Conservation (phyloP, 2,888 invertebrate species). For the Aleiodes testaceus region DNA sequence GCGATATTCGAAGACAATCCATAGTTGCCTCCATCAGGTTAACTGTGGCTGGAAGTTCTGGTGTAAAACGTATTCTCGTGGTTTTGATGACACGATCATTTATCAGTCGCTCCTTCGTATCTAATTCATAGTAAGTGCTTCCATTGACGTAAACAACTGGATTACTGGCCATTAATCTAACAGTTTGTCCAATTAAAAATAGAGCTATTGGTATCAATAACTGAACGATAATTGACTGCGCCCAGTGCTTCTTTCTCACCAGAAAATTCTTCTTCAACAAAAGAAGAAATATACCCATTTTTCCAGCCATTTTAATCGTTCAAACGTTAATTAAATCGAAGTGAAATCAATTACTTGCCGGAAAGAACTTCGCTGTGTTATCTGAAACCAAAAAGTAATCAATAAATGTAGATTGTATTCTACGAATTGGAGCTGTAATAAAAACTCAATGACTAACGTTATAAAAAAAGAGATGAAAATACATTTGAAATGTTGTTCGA, state of each 20-base stretch:
- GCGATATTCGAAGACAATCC: slow-evolving; percentile 56
- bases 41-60: slow-evolving; percentile 57
- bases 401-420: too few relatives aligned
- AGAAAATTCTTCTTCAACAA: slow-evolving; percentile 66
- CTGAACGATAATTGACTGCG: slow-evolving; percentile 61
- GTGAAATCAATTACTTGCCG: too few relatives aligned
- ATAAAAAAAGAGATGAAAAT: too few relatives aligned
- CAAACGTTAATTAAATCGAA: too few relatives aligned
- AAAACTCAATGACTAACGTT: too few relatives aligned
- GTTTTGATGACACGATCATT: slow-evolving; percentile 33
- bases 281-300: slow-evolving; percentile 58
- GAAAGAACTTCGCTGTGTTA: too few relatives aligned
- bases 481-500: too few relatives aligned
- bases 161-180: slow-evolving; percentile 58
- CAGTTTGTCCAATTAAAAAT: slow-evolving; percentile 60
- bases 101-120: slow-evolving; percentile 33
- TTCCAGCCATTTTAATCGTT: slow-evolving; percentile 43
- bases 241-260: slow-evolving; percentile 67
- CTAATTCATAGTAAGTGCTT: slow-evolving; percentile 57
- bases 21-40: slow-evolving; percentile 57
- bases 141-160: slow-evolving; percentile 52
- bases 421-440: too few relatives aligned
- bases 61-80: slow-evolving; percentile 60
- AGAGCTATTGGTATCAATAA: slow-evolving; percentile 61
- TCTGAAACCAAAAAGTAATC: too few relatives aligned